Base-by-base conservation (phyloP, 2,888 invertebrate species). In the Hirtodrosophila duncani region DNA sequence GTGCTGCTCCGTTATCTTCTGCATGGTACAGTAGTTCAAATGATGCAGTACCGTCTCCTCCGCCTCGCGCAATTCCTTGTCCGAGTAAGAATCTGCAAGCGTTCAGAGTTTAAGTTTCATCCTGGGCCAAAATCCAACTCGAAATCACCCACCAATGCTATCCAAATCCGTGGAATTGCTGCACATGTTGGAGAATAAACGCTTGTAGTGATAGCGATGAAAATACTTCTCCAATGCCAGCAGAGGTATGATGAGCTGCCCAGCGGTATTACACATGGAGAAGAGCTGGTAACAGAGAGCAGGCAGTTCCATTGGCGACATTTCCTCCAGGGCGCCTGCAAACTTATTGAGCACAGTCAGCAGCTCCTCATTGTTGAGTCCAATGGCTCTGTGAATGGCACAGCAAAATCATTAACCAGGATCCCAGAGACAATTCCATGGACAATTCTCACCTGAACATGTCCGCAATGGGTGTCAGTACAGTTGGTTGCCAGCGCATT, bases 1-100 rank as follows among this genome's bases (percentile, higher is more conserved):
- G 56, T 86, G 85, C 18, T 79, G 66, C 59, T 87, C 87, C 33
- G 56, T 85, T 0, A 87, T 67, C 43, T 84, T 80, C 48, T 83
- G 84, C 68, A 86, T 85, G 3, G 87, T 86, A 43, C 85, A 86
- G 48, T 85, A 86, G 55, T 82, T 85, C 9, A 91, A 89, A 68
- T 91, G 89, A 82, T 89, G 91, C 3, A 91, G 77, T 13, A 91
- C 88, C 1, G 90, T 91, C 63, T 91, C 90, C 83, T 91, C 91
- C 1, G 89, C 88, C 67, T 90, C 88, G 43, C 89, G 85, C n/a
- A 89, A 69, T 63, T 91, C 90, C 63, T 89, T 86, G 56, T 88
- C 87, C 11, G 85, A 84, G 37, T 85, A 84, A 3, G 79, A 72
- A 70, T 88, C 89, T 89, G 30, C 1, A 20, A 33, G 0, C 2